Evolutionary conservation across 2,888 invertebrate genomes (phyloP).

Genomic region (Spilarctia lutea): DNA sequence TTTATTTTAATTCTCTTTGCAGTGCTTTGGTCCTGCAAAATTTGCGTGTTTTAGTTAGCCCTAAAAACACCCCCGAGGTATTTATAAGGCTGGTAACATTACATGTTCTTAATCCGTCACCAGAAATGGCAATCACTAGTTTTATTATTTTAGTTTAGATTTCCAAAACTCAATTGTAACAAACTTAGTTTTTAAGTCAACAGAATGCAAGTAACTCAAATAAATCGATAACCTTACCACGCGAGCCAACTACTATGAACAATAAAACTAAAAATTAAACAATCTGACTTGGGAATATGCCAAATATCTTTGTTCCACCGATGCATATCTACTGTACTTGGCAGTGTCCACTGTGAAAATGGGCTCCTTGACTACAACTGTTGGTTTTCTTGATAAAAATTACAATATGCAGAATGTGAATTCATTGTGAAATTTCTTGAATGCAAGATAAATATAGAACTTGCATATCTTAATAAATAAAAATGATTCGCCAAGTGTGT

Average conservation of each 20-base stretch:
- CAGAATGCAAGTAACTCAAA: conserved; percentile 32
- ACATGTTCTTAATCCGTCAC: too few relatives aligned
- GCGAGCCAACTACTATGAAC: conserved; percentile 52
- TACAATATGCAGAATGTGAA: conserved; percentile 6
- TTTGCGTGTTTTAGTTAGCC: too few relatives aligned
- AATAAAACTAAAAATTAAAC: conserved; percentile 74
- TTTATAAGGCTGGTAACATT: too few relatives aligned
- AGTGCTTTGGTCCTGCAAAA: too few relatives aligned
- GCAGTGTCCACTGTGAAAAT: conserved; percentile 41
- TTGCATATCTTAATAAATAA: too few relatives aligned
- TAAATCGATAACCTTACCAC: conserved; percentile 51
- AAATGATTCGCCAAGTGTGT: too few relatives aligned
- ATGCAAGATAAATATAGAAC: background rate
- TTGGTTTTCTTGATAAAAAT: conserved; percentile 50
- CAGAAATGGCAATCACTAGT: too few relatives aligned
- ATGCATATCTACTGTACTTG: conserved; percentile 63
- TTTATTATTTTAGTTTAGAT: background rate
- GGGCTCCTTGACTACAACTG: conserved; percentile 45
- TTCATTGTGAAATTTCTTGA: conserved; percentile 6
- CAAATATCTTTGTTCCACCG: conserved; percentile 63
- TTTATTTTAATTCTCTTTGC: too few relatives aligned
- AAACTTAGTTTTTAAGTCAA: conserved; percentile 1
- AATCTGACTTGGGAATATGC: conserved; percentile 60
- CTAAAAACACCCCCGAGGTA: too few relatives aligned
- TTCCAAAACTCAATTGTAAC: background rate